These are phyloP conservation scores for Popillia japonica DNA, from an alignment of 1,140 invertebrate species.

Conservation along the genomic window DNA sequence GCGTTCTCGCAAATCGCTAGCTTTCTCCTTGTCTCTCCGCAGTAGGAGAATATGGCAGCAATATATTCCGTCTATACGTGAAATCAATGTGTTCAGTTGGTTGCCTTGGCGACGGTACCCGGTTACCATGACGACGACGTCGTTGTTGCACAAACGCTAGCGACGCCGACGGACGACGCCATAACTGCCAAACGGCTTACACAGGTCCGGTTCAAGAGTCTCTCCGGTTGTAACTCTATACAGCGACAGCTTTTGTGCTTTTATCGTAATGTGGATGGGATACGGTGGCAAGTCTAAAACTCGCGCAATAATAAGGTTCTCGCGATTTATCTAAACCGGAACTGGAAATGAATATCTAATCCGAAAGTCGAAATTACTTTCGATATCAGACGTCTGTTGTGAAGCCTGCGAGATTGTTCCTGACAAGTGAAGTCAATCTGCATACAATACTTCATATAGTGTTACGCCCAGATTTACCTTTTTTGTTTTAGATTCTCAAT, in stretches of 20 bases:
- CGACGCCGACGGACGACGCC: slow-evolving; percentile 42
- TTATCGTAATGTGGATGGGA: background rate
- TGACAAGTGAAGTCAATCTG: too few relatives aligned
- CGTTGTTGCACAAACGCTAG: slow-evolving; percentile 51
- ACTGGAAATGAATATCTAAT: background rate
- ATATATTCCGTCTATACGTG: slow-evolving; percentile 61
- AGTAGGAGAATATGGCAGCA: slow-evolving; percentile 55
- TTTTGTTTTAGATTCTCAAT: too few relatives aligned
- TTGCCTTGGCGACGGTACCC: slow-evolving; percentile 51
- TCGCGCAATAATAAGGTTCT: background rate
- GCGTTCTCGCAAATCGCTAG: slow-evolving; percentile 22
- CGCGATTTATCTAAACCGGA: slow-evolving; percentile 3
- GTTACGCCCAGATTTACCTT: too few relatives aligned
- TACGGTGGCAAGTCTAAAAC: background rate
- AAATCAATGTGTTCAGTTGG: slow-evolving; percentile 60
- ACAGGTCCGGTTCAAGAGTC: slow-evolving; percentile 10
- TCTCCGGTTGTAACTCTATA: slow-evolving; percentile 8
- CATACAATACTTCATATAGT: too few relatives aligned
- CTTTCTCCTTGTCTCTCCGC: slow-evolving; percentile 39
- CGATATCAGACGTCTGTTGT: background rate
- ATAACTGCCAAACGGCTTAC: slow-evolving; percentile 35
- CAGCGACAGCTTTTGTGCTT: background rate
- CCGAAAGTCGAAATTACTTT: background rate
- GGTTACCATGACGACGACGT: slow-evolving; percentile 50
- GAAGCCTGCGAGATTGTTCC: background rate